These are phyloP conservation scores for Eulemur coronatus DNA, from an alignment of 2,797 vertebrate genomes.

Conservation along the genomic window DNA sequence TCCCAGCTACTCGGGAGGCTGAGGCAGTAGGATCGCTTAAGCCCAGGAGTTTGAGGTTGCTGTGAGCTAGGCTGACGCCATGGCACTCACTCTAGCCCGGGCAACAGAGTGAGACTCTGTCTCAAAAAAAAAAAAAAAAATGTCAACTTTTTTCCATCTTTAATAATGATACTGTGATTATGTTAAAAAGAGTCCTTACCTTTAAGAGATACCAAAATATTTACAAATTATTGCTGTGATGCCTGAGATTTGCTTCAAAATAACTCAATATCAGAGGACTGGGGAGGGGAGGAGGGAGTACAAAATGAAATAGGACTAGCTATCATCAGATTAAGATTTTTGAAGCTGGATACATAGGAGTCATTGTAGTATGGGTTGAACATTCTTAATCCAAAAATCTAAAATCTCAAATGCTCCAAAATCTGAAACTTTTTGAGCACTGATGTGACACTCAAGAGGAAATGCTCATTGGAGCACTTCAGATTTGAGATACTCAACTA, in stretches of 20 bases:
- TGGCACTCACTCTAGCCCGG: no score
- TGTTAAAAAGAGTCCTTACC: background rate
- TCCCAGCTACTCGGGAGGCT: no score
- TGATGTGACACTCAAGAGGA: background rate
- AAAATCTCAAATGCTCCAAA: background rate
- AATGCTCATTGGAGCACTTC: background rate
- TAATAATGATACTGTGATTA: background rate
- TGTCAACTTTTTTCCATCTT: background rate
- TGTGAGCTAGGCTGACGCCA: no score
- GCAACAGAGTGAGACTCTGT: no score
- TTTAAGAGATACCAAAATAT: background rate
- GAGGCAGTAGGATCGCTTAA: no score
- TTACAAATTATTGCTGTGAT: conserved; percentile 14
- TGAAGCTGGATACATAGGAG: background rate
- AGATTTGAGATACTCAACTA: background rate
- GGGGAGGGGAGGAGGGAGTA: background rate
- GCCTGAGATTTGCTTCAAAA: background rate
- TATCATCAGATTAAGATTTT: background rate
- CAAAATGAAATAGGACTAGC: background rate
- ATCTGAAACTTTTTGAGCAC: background rate
- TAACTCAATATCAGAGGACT: background rate
- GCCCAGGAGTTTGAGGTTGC: no score
- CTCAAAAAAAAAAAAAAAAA: no score
- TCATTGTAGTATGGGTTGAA: background rate
- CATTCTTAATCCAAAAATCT: background rate